phyloP scores from a whole-genome alignment of 2,113 vertebrate genomes.

The Thunnus maccoyii region DNA sequence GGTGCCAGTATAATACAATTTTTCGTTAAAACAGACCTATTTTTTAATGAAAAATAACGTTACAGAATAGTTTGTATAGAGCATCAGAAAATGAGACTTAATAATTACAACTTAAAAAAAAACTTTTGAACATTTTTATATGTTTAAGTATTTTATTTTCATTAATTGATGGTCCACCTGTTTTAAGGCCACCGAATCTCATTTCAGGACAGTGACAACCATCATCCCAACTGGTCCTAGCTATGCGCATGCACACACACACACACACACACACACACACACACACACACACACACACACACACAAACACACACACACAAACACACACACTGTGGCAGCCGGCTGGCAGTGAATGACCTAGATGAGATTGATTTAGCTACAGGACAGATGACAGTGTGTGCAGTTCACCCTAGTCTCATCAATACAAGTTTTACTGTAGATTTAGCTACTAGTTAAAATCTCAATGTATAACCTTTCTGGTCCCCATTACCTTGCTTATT shows the following conservation, averaged over 20 bases:
- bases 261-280: slow-evolving; percentile 2
- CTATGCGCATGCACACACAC: background rate
- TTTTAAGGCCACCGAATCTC: slow-evolving; percentile 17
- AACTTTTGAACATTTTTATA: no score
- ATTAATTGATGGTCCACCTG: background rate
- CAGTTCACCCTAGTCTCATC: slow-evolving; percentile 36
- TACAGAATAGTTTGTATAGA: no score
- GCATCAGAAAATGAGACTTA: no score
- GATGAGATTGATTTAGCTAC: slow-evolving; percentile 74
- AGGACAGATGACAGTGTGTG: slow-evolving; percentile 45
- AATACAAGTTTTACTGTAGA: slow-evolving; percentile 37
- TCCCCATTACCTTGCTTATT: background rate
- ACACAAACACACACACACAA: slow-evolving; percentile 37
- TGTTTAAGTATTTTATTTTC: no score
- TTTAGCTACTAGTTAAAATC: background rate
- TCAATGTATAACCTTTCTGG: background rate
- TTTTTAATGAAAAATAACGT: no score
- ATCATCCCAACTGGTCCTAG: slow-evolving; percentile 7
- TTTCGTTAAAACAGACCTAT: no score
- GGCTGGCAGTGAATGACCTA: slow-evolving; percentile 67
- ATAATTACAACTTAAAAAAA: no score
- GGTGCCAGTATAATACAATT: no score
- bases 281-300: slow-evolving; percentile 2
- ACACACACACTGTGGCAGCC: slow-evolving; percentile 6
- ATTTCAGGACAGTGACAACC: slow-evolving; percentile 25